Base-by-base conservation (phyloP, 2,888 invertebrate genomes). In the Sialis fuliginosa region DNA sequence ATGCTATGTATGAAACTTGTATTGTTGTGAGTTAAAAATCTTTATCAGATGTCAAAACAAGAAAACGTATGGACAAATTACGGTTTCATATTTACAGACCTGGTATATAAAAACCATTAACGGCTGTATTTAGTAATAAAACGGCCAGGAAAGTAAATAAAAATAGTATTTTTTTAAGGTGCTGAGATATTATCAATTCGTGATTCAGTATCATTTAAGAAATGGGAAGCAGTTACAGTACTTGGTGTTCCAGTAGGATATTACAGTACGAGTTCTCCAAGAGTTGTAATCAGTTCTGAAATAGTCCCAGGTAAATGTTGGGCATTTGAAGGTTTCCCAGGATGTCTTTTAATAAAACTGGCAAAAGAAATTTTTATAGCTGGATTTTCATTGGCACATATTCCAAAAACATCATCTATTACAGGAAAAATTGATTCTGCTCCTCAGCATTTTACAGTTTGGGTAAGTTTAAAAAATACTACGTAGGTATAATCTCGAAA, bases 271-370 rank as follows among this genome's bases (percentile, higher is more conserved):
- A 81, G 81, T 59, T 85, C 88, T 46, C 95, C 96, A 2, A 73
- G 95, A 48, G 80, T 80, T 44, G 89, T 90, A 46, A 91, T 97
- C 55, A 86, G 83, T 43, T 84, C 86, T 6, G 80, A 83, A 48
- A 74, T 88, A 43, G 77, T 82, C 61, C 93, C 93, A 0, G 96
- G 96, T 9, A 82, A 92, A 61, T 97, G 97, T 67, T 97, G 96
- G 95, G 89, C 96, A 39, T 96, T 97, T 68, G 85, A 86, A 64
- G 91, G 91, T 48, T 82, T 83, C 60, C 82, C 85, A 1, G 95
- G 93, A 1, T 65, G 64, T 66, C 33, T 83, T 63, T 83, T 93
- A 39, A 74, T 96, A 7, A 80, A 87, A 57, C 72, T 95, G 33
- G 80, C 87, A 51, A 75, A 76, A 2, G 64, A 72, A 33, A 78